Base-by-base conservation (phyloP, 2,113 vertebrate genomes). In the Sciurus niger region DNA sequence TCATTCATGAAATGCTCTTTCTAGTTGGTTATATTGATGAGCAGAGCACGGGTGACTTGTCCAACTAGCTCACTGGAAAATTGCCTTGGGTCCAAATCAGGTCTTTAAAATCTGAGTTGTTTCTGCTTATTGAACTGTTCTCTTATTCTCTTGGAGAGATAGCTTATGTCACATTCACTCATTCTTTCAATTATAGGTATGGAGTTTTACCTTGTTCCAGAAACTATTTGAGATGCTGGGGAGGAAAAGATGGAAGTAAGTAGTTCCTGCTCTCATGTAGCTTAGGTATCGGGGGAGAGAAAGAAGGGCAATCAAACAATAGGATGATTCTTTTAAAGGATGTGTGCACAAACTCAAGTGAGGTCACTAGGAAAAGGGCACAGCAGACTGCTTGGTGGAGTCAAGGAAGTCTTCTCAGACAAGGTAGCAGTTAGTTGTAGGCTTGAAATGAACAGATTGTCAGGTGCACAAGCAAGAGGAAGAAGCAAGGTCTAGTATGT, bases 1-100 rank as follows among this genome's bases (percentile, higher is more conserved):
- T 63, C 67, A 65, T 85, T 87, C 43, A 86, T 78, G 63, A 94
- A 93, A 67, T 70, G 22, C 1, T 82, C 32, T 55, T 94, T 96
- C 68, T 94, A 8, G 16, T 82, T 74, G 48, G 2, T 48, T 83
- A 72, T 32, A 3, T 16, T 72, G 20, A 40, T 78, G 20, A 80
- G 30, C 2, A 70, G 65, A 92, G 14, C 10, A 60, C 70, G 46
- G n/a, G 20, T 6, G 18, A 37, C 5, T 65, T 74, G 20, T 13
- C 55, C 17, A 60, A 34, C 1, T 58, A 51, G 8, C 43, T 6
- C 46, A 78, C 34, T 73, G 55, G 68, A 94, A 85, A 24, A 46
- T 79, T 84, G 20, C 8, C 7, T 80, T 37, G 1, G 51, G 6
- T 76, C 2, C 14, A 63, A n/a, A 37, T 89, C 4, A 70, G 4